Evolutionary conservation across 2,888 invertebrate genomes (phyloP).

Genomic region (Zhengitettix transpicula): DNA sequence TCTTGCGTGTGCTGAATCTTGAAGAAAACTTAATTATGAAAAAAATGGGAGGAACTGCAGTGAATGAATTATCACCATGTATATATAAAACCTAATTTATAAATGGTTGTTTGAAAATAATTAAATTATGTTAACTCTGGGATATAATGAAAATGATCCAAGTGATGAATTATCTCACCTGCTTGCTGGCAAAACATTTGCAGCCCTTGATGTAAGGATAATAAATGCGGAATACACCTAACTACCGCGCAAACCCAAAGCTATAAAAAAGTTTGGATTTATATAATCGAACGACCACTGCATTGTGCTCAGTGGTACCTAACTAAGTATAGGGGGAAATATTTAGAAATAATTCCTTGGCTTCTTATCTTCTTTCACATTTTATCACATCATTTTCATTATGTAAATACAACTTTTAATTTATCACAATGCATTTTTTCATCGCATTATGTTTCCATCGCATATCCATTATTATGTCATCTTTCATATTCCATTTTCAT

Average conservation of each 20-base stretch:
- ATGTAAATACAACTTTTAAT: not conserved
- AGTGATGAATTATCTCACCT: slow-evolving; percentile 5
- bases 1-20: no score
- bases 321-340: slow-evolving; percentile 1
- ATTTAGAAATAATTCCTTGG: not conserved
- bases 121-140: not conserved
- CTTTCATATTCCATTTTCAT: slow-evolving; percentile 1
- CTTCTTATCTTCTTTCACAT: slow-evolving; percentile 3
- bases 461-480: slow-evolving; percentile 1
- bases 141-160: slow-evolving; percentile 2
- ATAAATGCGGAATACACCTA: not conserved
- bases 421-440: not conserved
- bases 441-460: not conserved
- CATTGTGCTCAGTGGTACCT: slow-evolving; percentile 20
- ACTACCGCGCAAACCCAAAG: slow-evolving; percentile 4
- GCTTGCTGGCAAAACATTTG: slow-evolving; percentile 5
- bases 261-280: not conserved
- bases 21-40: no score
- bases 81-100: no score
- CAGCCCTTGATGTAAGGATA: slow-evolving; percentile 1
- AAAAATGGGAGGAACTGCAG: no score
- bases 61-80: no score
- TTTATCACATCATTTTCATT: slow-evolving; percentile 1
- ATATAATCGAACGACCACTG: slow-evolving; percentile 11
- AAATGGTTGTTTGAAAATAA: no score